A percentile compares a stretch with the other conserved stretches of the same genome.
Evolutionary conservation across 1,140 invertebrate species (phyloP).

Genomic region (Drosophila watanabei): DNA sequence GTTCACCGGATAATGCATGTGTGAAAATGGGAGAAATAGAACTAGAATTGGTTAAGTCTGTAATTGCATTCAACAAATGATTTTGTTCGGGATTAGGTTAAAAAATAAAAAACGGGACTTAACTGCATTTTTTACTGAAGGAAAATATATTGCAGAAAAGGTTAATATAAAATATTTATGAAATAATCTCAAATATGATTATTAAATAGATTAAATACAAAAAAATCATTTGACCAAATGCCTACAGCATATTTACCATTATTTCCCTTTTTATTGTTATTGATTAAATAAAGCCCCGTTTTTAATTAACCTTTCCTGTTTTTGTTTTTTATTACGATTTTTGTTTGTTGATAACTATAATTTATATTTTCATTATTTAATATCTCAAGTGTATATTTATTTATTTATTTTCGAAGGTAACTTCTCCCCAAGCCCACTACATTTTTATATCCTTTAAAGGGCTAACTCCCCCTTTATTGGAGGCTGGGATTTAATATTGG

Average conservation of each 20-base stretch:
- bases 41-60: constrained; percentile 1
- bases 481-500: constrained; percentile 18
- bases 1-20: constrained; percentile 7
- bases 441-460: not conserved
- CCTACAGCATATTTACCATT: no score
- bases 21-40: constrained; percentile 6
- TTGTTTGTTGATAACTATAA: not conserved
- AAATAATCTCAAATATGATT: not conserved
- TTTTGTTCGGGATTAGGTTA: not conserved
- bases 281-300: no score
- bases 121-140: no score
- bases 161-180: not conserved
- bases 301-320: no score
- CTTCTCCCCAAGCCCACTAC: not conserved
- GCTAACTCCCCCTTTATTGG: not conserved
- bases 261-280: no score
- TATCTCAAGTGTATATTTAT: not conserved
- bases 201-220: no score
- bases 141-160: not conserved
- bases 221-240: no score
- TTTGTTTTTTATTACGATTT: no score
- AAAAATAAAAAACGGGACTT: not conserved
- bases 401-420: not conserved
- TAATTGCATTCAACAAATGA: constrained; percentile 19
- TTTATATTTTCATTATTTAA: not conserved